Evolutionary conservation across 37 sponge, comb jelly and placozoan species (phyloP).

Genomic region (Spongilla lacustris): DNA sequence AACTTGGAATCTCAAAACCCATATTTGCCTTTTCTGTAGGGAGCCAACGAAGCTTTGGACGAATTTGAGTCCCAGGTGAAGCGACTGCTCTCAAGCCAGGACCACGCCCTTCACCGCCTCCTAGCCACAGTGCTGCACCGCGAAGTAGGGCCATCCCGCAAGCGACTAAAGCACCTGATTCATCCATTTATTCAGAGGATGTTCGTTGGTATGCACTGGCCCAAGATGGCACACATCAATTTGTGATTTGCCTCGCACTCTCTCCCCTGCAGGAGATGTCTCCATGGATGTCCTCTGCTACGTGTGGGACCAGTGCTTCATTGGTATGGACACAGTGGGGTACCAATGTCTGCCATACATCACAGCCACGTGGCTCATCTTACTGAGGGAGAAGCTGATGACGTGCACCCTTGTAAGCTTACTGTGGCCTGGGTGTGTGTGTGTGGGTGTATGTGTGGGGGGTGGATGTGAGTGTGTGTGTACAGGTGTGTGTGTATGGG

Average conservation of each 20-base stretch:
- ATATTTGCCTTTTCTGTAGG: too few relatives aligned
- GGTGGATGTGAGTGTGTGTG: too few relatives aligned
- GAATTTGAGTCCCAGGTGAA: conserved; percentile 13
- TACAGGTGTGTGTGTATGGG: too few relatives aligned
- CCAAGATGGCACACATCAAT: too few relatives aligned
- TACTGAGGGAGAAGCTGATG: conserved; percentile 20
- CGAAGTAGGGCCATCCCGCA: not conserved
- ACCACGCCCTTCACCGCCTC: conserved; percentile 8
- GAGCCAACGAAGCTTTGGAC: conserved; percentile 14
- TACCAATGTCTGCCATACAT: conserved; percentile 45
- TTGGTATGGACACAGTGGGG: conserved; percentile 21
- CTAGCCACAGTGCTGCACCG: not conserved
- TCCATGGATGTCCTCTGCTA: conserved; percentile 39
- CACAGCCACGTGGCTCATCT: conserved; percentile 17
- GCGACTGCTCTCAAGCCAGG: conserved; percentile 6
- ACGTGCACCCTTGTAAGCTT: conserved; percentile 15
- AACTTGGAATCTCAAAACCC: not conserved
- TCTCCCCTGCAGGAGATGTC: conserved; percentile 11
- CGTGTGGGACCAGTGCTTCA: conserved; percentile 57
- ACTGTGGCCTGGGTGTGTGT: not conserved
- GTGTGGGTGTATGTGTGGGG: too few relatives aligned
- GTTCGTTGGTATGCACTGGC: conserved; percentile 50
- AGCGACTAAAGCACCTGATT: conserved; percentile 12
- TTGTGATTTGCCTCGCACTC: too few relatives aligned
- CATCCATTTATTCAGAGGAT: conserved; percentile 29